Base-by-base conservation (phyloP, 2,797 vertebrate genomes). In the Denticeps clupeoides region DNA sequence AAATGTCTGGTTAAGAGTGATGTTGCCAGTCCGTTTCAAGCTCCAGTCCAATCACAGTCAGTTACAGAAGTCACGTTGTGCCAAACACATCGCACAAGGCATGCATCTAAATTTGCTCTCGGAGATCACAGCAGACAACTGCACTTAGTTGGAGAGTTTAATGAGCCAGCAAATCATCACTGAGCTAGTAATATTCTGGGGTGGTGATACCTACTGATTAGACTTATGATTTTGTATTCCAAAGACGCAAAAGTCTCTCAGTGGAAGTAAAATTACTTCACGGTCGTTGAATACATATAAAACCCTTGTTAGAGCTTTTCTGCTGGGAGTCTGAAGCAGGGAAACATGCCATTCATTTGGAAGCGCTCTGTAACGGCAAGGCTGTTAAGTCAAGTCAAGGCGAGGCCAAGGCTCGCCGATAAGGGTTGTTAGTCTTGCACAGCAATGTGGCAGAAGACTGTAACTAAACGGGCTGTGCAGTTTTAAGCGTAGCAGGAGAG, bases 131-230 rank as follows among this genome's bases (percentile, higher is more conserved):
- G 53, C 23, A 52, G 41, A 65, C 59, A 65, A 47, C 46, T 50
- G 45, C 49, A 48, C 51, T 41, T 40, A 58, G 58, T 56, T 27
- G 51, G 58, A 45, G 47, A 32, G 47, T 41, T 58, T 61, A 61
- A 64, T 57, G 53, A 61, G 47, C 49, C 65, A 47, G 48, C 12
- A 71, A 70, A 72, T 58, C 49, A 72, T 61, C 55, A 41, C 29
- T 12, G 53, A 52, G 58, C 50, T 49, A 47, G 41, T 28, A 62
- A 65, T 53, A 58, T 19, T 40, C 54, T 68, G 55, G 57, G 63
- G 50, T 13, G 42, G 50, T 57, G 47, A 53, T 46, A 55, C 19
- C 22, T 52, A 60, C 60, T 71, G 56, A 74, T 72, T 74, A 63
- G 53, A 61, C 47, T 50, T 61, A 31, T 44, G 37, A 60, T 48